Percentiles rank a stretch among this genome's conserved stretches.
Conservation (phyloP, 2,888 invertebrate species). For the Noctua janthe region DNA sequence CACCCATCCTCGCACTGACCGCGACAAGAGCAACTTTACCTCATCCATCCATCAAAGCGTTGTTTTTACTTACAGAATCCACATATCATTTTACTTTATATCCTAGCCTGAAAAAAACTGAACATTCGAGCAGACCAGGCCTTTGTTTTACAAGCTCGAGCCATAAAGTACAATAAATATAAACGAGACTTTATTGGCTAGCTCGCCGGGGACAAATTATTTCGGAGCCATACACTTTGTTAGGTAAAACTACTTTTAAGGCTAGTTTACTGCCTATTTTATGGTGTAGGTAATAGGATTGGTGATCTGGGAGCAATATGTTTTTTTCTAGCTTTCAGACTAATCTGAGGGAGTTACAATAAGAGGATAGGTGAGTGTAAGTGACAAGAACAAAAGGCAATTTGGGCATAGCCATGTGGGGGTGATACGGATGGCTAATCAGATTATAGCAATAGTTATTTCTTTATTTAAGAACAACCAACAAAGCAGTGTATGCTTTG, state of each 20-base stretch:
- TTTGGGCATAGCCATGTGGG: not conserved
- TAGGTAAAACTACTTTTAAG: slow-evolving; percentile 61
- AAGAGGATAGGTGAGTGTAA: not conserved
- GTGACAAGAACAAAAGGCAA: not conserved
- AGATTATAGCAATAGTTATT: too few species aligned
- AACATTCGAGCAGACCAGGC: slow-evolving; percentile 32
- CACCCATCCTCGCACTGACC: not conserved
- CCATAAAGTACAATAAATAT: slow-evolving; percentile 60
- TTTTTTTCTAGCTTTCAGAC: slow-evolving; percentile 22
- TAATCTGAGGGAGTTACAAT: slow-evolving; percentile 4
- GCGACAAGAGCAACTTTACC: too few species aligned
- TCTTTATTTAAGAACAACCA: too few species aligned
- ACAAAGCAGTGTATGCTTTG: too few species aligned
- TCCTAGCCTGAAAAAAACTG: not conserved
- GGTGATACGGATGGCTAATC: too few species aligned
- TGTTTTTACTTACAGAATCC: not conserved
- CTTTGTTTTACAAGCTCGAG: slow-evolving; percentile 29
- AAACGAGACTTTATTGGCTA: slow-evolving; percentile 60
- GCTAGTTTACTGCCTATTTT: slow-evolving; percentile 43
- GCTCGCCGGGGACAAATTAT: slow-evolving; percentile 59
- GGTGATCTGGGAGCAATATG: slow-evolving; percentile 52
- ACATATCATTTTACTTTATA: not conserved
- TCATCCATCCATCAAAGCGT: not conserved
- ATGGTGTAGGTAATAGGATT: slow-evolving; percentile 47
- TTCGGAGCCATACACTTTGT: slow-evolving; percentile 48